Evolutionary conservation across 2,888 invertebrate genomes (phyloP), one percentile per base, ranked within the genome.

Genomic region (Idaea straminata): DNA sequence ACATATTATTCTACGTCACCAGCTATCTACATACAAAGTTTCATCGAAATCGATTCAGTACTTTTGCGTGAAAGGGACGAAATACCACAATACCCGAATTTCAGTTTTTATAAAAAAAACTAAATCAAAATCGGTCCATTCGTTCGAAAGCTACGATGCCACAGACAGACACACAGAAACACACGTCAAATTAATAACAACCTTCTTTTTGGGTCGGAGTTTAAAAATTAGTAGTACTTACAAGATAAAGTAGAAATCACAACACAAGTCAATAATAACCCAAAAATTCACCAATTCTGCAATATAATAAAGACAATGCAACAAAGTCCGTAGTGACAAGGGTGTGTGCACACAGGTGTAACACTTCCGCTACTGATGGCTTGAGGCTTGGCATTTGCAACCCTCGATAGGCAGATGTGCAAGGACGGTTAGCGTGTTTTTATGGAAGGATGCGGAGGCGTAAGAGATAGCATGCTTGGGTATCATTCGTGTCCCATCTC

Each of bases 331-430:
- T 58, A 5, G 15, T 16, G n/a, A 5, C 15, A 57, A 63, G 68
- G 68, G 69, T 67, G 67, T 72, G 72, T 73, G 62, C 68, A 67
- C 69, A 77, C 81, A 82, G 81, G 80, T 82, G 82, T 71, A 57
- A 3, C n/a, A 57, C 66, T 71, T 77, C 76, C 76, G 75, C 68
- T 70, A 64, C 35, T 36, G 62, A 62, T 66, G 74, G 64, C 81
- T 47, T 47, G 6, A 47, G 36, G 47, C 81, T 80, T 80, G 82
- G 74, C 81, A 83, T 83, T 81, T 83, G 82, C 83, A 74, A 79
- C 81, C 81, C 80, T 66, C 66, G 58, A 38, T 62, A 57, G 65
- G 74, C 78, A 79, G 79, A 73, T 80, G 78, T 59, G 34, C 59
- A 10, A 47, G 47, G 63, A 65, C 73, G 66, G 69, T 72, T 72